Conservation (phyloP, 2,797 vertebrate species). For the Lemur catta region DNA sequence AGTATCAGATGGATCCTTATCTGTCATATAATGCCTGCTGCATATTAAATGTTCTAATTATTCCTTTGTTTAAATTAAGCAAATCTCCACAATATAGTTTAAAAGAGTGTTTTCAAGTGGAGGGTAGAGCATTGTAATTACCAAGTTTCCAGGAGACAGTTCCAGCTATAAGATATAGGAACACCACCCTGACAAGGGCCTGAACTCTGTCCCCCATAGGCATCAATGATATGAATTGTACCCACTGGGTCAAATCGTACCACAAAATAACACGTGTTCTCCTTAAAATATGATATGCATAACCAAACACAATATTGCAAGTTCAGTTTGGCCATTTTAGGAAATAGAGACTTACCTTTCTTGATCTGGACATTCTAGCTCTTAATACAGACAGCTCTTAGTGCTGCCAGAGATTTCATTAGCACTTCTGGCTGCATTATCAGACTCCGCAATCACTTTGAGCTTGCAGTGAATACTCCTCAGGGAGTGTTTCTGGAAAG, state of each 20-base stretch:
- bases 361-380: slow-evolving; percentile 10
- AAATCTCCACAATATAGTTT: not conserved
- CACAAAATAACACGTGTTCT: not conserved
- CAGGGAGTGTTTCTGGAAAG: not conserved
- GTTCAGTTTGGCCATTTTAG: not conserved
- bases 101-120: not conserved
- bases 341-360: not conserved
- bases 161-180: not conserved
- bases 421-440: not conserved
- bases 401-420: not conserved
- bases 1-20: not conserved
- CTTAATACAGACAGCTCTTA: not conserved
- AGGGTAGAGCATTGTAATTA: not conserved
- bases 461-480: not conserved
- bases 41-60: not conserved
- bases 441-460: not conserved
- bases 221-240: not conserved
- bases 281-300: not conserved
- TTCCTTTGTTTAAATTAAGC: not conserved
- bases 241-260: not conserved
- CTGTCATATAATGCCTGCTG: not conserved
- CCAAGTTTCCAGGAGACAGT: not conserved
- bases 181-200: not conserved
- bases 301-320: slow-evolving; percentile 17
- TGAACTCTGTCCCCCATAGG: not conserved